Evolutionary conservation across 2,113 vertebrate species (phyloP).

Genomic region (Cacatua alba): DNA sequence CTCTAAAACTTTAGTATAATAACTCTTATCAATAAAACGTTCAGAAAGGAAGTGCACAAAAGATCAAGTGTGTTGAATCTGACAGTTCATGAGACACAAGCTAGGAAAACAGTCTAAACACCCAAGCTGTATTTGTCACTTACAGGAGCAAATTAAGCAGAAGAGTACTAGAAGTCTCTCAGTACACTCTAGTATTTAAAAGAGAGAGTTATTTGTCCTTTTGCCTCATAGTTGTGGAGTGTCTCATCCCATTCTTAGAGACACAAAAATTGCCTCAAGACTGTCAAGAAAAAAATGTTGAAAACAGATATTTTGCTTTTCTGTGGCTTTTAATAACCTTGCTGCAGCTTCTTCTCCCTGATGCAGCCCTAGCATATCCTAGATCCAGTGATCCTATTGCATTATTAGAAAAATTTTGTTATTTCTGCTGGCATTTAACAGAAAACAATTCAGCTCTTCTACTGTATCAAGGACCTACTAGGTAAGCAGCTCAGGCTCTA

Average conservation of each 20-base stretch:
- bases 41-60: not conserved
- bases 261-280: not conserved
- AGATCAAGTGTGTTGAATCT: not conserved
- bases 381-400: not conserved
- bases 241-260: not conserved
- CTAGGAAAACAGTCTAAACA: not conserved
- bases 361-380: not conserved
- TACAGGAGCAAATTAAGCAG: not conserved
- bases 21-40: not conserved
- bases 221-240: fast-evolving
- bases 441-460: not conserved
- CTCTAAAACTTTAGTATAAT: not conserved
- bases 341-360: not conserved
- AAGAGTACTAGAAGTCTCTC: not conserved
- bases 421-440: not conserved
- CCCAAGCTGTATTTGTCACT: not conserved
- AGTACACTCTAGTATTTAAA: not conserved
- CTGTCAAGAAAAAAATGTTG: not conserved
- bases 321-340: not conserved
- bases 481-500: not conserved
- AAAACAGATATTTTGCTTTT: not conserved
- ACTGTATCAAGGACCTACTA: not conserved
- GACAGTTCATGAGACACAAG: not conserved
- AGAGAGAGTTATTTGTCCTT: not conserved
- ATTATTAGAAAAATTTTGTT: not conserved